Evolutionary conservation across 2,797 vertebrate species (phyloP).

Genomic region (Ataeniobius toweri): DNA sequence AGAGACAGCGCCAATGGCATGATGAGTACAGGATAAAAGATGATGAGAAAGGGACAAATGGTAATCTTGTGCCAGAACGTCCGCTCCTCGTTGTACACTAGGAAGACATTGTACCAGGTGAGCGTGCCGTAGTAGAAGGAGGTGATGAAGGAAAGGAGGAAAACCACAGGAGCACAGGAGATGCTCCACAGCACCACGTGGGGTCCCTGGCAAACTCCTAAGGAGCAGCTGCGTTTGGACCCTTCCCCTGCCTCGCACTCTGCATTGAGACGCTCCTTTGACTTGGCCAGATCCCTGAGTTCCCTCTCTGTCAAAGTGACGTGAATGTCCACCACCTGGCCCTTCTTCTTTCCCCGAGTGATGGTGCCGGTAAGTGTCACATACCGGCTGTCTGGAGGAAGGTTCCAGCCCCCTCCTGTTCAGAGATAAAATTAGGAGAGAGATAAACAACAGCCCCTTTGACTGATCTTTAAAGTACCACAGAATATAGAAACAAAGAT

Average conservation of each 20-base stretch:
- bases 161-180: constrained; percentile 90
- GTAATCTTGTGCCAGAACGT: constrained; percentile 99
- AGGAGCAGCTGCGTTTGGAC: constrained; percentile 79
- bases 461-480: background rate
- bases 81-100: constrained; percentile 98
- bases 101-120: constrained; percentile 98
- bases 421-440: constrained; percentile 9
- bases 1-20: constrained; percentile 90
- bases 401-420: constrained; percentile 88
- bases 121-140: constrained; percentile 99
- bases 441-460: background rate
- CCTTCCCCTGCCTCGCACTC: constrained; percentile 75
- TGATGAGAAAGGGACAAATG: constrained; percentile 94
- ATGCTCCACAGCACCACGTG: constrained; percentile 94
- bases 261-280: constrained; percentile 84
- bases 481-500: background rate
- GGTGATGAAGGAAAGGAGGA: constrained; percentile 92
- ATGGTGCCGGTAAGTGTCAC: constrained; percentile 98
- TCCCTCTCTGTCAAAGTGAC: constrained; percentile 94
- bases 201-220: constrained; percentile 88
- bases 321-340: constrained; percentile 98
- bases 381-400: constrained; percentile 92
- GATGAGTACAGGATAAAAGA: constrained; percentile 97
- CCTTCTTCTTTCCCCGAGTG: constrained; percentile 97
- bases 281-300: constrained; percentile 90